Conservation (phyloP, 2,888 invertebrate genomes). For the Ferdinandea cuprea region DNA sequence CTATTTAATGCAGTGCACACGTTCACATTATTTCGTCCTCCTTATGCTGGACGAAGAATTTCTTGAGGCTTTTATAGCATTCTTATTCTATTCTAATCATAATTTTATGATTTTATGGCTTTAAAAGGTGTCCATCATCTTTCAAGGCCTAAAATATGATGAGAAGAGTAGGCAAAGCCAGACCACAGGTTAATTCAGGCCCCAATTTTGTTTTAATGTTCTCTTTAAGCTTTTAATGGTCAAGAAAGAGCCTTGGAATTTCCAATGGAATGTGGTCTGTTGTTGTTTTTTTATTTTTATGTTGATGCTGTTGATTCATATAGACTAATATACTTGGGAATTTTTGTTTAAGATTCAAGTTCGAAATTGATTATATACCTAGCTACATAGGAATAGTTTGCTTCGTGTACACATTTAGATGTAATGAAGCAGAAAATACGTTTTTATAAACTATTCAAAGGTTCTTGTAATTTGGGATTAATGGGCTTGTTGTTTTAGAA, state of each 20-base stretch:
- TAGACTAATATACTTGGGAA: no score
- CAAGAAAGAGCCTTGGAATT: conserved; percentile 54
- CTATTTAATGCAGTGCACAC: conserved; percentile 47
- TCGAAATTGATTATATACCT: no score
- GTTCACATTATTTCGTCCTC: conserved; percentile 64
- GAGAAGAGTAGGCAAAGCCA: neutral
- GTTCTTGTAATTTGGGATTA: no score
- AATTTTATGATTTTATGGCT: conserved; percentile 64
- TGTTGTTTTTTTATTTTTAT: conserved; percentile 35
- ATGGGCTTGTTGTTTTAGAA: no score
- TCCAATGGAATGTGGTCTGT: conserved; percentile 68
- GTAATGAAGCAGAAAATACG: no score
- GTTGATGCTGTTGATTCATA: no score
- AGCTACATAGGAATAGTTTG: no score
- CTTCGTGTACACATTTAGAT: no score
- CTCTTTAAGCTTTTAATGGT: conserved; percentile 42
- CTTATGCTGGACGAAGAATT: conserved; percentile 23
- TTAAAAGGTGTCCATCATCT: conserved; percentile 27
- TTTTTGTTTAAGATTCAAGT: no score
- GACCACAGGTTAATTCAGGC: conserved; percentile 57
- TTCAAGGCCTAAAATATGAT: neutral
- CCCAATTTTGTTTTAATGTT: conserved; percentile 24
- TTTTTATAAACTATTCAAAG: no score
- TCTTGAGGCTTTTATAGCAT: conserved; percentile 42
- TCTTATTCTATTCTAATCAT: conserved; percentile 56